Evolutionary conservation across 2,888 invertebrate species (phyloP), one percentile per base, ranked within the genome.

Genomic region (Volucella bombylans): DNA sequence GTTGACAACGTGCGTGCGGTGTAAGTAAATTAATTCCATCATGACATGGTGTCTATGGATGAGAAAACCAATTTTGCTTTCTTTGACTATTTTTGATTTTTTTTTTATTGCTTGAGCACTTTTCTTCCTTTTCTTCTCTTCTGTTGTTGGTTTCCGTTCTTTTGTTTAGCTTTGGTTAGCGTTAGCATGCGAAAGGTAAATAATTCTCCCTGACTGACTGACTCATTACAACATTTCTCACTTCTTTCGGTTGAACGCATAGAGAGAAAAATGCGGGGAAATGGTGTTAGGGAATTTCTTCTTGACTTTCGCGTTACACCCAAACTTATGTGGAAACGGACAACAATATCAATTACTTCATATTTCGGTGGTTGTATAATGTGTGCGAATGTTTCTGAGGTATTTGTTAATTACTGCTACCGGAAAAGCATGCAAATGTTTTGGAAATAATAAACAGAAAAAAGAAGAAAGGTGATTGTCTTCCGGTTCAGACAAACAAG

Each of bases 111-210:
- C 12, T 39, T 9, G 45, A 49, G 8, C 14, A 38, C 8, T 45
- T 15, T 11, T 57, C 10, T 61, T 1, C 4, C 8, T 23, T 3
- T 2, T 14, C 4, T 31, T 47, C 9, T 23, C 3, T 23, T 23
- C 18, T 2, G 18, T 23, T 45, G 14, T 38, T 0, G 9, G 31
- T 31, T 31, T 31, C 6, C n/a, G 18, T 14, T 38, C 1, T 68
- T 68, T 14, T 23, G 6, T 57, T 43, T 18, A 18, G 12, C 23
- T 9, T 43, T 54, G 1, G n/a, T 78, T 77, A 77, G 41, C 77
- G 52, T 43, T 41, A 18, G 49, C 55, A 54, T 50, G 69, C 41
- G 69, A 78, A 78, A 78, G 64, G 11, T 57, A 55, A 71, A 62
- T 39, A 11, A 23, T 1, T 49, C 47, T 47, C n/a, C 10, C 18